Evolutionary conservation across 2,797 vertebrate genomes (phyloP).

Genomic region (Heliangelus exortis): DNA sequence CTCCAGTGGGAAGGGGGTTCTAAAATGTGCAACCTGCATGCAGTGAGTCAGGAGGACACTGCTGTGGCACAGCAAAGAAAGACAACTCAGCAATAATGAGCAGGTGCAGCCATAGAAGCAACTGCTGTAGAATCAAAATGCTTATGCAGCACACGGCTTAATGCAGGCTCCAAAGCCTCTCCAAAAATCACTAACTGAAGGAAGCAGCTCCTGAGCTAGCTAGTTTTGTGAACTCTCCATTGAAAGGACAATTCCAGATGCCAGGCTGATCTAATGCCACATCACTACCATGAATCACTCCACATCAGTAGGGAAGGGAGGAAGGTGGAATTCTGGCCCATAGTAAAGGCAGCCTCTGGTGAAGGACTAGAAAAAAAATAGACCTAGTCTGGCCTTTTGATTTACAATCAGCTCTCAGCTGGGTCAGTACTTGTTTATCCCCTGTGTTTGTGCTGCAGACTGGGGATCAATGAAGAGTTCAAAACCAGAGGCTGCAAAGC

Average conservation of each 20-base stretch:
- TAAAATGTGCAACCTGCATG: accelerated
- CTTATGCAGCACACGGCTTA: background rate
- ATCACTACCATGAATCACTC: background rate
- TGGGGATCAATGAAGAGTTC: background rate
- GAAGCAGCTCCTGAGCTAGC: background rate
- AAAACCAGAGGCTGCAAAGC: background rate
- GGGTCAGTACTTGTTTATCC: background rate
- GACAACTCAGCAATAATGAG: background rate
- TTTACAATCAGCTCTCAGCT: background rate
- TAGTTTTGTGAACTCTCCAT: background rate
- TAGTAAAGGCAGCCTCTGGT: background rate
- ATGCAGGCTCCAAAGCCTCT: background rate
- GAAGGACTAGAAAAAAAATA: background rate
- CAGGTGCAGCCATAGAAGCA: conserved; percentile 41
- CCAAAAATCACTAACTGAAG: conserved; percentile 2
- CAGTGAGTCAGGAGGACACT: background rate
- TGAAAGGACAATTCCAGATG: background rate
- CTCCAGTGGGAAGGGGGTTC: background rate
- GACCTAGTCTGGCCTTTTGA: background rate
- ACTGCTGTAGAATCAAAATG: background rate
- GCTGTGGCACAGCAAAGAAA: background rate
- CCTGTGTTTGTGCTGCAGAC: accelerated
- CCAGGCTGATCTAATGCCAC: background rate
- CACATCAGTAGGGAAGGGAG: background rate
- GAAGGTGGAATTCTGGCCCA: background rate